Conservation (phyloP, 2,113 vertebrate species). For the Dromaius novaehollandiae region DNA sequence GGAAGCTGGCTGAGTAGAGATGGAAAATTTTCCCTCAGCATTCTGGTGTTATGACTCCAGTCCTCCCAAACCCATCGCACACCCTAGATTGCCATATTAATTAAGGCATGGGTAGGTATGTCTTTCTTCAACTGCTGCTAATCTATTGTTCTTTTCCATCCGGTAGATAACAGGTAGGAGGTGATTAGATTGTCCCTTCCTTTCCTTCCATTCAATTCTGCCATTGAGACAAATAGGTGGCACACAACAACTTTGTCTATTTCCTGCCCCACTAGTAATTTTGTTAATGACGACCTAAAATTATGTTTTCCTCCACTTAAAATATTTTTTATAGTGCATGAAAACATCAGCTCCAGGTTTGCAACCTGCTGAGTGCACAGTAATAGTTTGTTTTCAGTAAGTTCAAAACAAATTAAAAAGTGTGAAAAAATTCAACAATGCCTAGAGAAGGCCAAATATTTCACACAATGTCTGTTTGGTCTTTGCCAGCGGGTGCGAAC, state of each 20-base stretch:
- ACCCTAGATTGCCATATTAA: neutral
- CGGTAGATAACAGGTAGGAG: neutral
- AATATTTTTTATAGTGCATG: neutral
- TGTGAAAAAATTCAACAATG: neutral
- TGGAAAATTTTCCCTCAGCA: neutral
- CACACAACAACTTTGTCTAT: neutral
- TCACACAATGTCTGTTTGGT: neutral
- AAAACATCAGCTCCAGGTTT: neutral
- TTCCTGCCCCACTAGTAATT: neutral
- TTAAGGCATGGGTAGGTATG: neutral
- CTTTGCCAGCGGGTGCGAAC: neutral
- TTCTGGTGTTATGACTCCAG: neutral
- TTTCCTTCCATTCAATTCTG: neutral
- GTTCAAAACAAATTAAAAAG: neutral
- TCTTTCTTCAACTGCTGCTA: neutral
- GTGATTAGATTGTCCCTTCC: neutral
- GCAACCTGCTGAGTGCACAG: neutral
- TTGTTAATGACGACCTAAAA: neutral
- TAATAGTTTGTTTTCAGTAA: neutral
- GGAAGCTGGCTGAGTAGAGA: neutral
- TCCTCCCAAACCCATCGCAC: neutral
- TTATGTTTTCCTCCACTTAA: neutral
- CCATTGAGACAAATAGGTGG: neutral
- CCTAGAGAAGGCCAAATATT: neutral
- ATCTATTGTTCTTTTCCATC: neutral